These are phyloP conservation scores for Ylistrum balloti DNA, from an alignment of 1,140 invertebrate genomes.

Conservation along the genomic window DNA sequence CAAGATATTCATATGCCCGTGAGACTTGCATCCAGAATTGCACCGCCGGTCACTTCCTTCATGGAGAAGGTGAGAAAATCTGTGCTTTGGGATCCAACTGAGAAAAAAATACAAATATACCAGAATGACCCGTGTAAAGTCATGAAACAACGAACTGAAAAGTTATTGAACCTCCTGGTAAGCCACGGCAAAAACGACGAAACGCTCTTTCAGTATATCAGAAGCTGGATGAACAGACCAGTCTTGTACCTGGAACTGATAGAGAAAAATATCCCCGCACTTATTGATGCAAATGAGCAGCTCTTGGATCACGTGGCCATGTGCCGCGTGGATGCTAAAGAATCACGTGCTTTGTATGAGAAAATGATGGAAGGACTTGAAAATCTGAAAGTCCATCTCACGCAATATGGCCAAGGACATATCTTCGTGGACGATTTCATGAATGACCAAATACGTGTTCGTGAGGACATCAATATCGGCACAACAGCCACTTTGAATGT, in stretches of 20 bases:
- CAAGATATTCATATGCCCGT: neutral
- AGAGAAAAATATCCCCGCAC: conserved; percentile 64
- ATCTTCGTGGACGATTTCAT: conserved; percentile 62
- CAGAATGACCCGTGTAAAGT: conserved; percentile 12
- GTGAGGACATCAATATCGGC: neutral
- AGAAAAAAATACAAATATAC: conserved; percentile 13
- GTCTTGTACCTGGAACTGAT: conserved; percentile 54
- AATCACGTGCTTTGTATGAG: conserved; percentile 51
- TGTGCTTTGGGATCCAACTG: neutral
- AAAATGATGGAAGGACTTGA: conserved; percentile 59
- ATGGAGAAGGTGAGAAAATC: neutral
- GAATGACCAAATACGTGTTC: conserved; percentile 47
- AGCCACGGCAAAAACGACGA: conserved; percentile 33
- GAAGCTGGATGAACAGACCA: conserved; percentile 58
- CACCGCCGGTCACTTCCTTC: neutral
- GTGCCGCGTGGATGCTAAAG: conserved; percentile 53
- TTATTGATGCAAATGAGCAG: conserved; percentile 67
- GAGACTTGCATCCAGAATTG: neutral
- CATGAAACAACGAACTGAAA: conserved; percentile 51
- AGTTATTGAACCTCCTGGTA: conserved; percentile 50
- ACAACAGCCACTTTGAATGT: neutral
- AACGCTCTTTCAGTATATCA: conserved; percentile 55
- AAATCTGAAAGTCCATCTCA: conserved; percentile 45
- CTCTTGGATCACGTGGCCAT: conserved; percentile 67
- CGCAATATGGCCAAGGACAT: conserved; percentile 55